A percentile compares a stretch with the other conserved stretches of the same genome.
These are phyloP conservation scores for Arothron firmamentum DNA, from an alignment of 2,113 vertebrate genomes.

Conservation along the genomic window DNA sequence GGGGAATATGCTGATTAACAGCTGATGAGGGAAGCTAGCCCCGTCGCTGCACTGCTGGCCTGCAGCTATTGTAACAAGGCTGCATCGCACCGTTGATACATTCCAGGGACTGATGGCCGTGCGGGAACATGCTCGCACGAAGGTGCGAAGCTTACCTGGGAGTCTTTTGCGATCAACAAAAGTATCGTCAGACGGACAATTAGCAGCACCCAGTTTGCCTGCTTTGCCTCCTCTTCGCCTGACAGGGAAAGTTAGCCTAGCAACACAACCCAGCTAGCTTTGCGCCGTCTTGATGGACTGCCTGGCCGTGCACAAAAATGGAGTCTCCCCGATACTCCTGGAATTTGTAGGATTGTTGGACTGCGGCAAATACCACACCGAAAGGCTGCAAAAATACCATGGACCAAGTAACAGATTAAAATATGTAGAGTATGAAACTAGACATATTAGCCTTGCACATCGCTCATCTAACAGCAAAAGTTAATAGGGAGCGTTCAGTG, in stretches of 20 bases:
- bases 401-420: neutral
- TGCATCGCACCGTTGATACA: neutral
- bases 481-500: constrained; percentile 55
- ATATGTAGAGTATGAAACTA: neutral
- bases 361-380: neutral
- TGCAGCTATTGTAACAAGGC: constrained; percentile 24
- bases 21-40: constrained; percentile 33
- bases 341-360: constrained; percentile 16
- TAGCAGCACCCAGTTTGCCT: constrained; percentile 27
- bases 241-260: constrained; percentile 58
- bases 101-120: rapidly evolving
- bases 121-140: rapidly evolving
- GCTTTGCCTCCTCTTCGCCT: constrained; percentile 27
- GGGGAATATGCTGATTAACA: constrained; percentile 19
- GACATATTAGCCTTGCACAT: constrained; percentile 37
- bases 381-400: neutral
- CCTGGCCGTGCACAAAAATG: constrained; percentile 47
- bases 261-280: constrained; percentile 45
- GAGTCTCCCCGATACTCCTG: constrained; percentile 46
- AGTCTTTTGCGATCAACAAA: constrained; percentile 65
- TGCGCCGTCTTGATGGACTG: constrained; percentile 27
- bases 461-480: constrained; percentile 58
- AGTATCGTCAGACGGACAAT: constrained; percentile 42
- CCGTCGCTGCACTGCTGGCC: constrained; percentile 12
- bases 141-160: constrained; percentile 57